A percentile compares a stretch with the other conserved stretches of the same genome.
Evolutionary conservation across 2,113 vertebrate species (phyloP).

Genomic region (Collichthys lucidus): DNA sequence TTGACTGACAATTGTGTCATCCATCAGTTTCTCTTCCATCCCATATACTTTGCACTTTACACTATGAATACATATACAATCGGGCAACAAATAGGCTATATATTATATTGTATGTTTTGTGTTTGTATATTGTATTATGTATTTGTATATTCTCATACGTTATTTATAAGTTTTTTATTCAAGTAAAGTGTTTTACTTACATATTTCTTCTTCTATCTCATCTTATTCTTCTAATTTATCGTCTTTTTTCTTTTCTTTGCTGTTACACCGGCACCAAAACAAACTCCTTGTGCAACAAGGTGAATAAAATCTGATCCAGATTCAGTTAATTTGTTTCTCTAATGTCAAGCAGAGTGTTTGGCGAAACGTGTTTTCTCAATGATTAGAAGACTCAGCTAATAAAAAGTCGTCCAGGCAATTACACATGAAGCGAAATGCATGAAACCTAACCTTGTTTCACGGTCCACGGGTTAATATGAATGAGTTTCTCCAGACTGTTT

Average conservation of each 20-base stretch:
- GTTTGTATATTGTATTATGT: too few relatives aligned
- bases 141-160: neutral
- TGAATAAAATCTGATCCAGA: neutral
- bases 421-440: constrained; percentile 4
- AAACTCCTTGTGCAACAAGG: neutral
- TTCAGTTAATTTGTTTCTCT: neutral
- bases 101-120: neutral
- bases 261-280: neutral
- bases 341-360: neutral
- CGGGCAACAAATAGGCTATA: too few relatives aligned
- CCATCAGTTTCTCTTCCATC: neutral
- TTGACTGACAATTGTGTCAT: neutral
- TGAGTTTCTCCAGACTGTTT: constrained; percentile 44
- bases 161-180: neutral
- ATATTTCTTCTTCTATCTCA: neutral
- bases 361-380: neutral
- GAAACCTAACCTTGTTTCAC: constrained; percentile 32
- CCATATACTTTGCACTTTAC: too few relatives aligned
- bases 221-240: neutral
- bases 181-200: neutral
- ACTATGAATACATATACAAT: neutral
- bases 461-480: constrained; percentile 35
- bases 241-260: too few relatives aligned
- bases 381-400: constrained; percentile 8
- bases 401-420: constrained; percentile 14